Evolutionary conservation across 2,797 vertebrate species (phyloP), one percentile per base, ranked within the genome.

Genomic region (Chrosomus eos): DNA sequence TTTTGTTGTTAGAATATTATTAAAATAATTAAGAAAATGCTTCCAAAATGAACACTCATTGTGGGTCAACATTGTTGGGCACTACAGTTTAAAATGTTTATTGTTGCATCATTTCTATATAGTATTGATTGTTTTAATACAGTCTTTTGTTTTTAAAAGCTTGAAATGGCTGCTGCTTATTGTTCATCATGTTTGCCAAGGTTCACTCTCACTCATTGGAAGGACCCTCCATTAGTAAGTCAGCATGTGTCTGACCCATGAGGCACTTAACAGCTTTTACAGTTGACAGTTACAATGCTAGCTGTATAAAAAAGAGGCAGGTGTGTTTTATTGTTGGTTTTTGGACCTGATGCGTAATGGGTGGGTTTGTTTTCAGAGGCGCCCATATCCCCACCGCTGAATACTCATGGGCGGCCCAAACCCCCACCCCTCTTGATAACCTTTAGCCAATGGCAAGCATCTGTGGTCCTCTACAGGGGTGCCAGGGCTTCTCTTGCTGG

Each of bases 381-480:
- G 67, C 40, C 21, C 3, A 40, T 70, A 71, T 18, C 53, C 31
- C 10, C 38, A 53, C 53, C 14, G 16, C 31, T 74, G 26, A 38
- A 51, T 80, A 45, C 72, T 68, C 48, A 53, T 23, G 60, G 36
- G 23, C 16, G 14, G 43, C 51, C 70, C 40, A 7, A 21, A n/a
- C 71, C 48, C 10, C 21, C 43, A 5, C 76, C 21, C 58, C 72
- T 71, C 67, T 9, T 21, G 26, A 40, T 88, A 83, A 88, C 86
- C 88, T 89, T 88, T 86, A 84, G 80, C 79, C 86, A 33, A 43
- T 76, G n/a, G 38, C 1, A 72, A 76, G 84, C 28, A 28, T 85
- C 78, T 72, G 80, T 82, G 77, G 85, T 86, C 74, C 58, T 82
- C 87, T 18, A 62, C 70, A 48, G 87, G 84, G 86, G 85, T 80